Base-by-base conservation (phyloP, 2,888 invertebrate species). In the Agrochola macilenta region DNA sequence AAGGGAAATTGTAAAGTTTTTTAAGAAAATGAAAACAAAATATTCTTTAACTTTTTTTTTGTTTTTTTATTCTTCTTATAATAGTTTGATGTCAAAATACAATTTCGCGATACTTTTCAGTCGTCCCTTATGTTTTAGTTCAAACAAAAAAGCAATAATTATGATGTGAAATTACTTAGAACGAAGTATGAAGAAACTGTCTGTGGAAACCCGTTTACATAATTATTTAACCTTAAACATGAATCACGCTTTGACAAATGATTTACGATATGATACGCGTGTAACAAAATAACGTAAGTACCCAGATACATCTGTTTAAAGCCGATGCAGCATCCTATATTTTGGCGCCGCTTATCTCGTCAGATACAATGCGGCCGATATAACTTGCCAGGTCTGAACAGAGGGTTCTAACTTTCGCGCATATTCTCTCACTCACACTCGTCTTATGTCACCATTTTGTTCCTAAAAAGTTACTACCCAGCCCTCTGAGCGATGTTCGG, bases 1-100 rank as follows among this genome's bases (percentile, higher is more conserved):
- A 58, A 39, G 23, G 14, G 17, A 58, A 78, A 54, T 74, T 35
- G 9, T 35, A 79, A 80, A 49, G 14, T 39, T 30, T 49, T 26
- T 1, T 20, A 26, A 60, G 30, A 20, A 64, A 26, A 54, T 46
- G 0, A 35, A 35, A 35, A 35, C 1, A 35, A 17, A 26, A n/a
- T 26, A 1, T 1, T 7, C 52, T 49, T 66, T 54, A 1, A 30
- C 30, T 20, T n/a, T n/a, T n/a, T n/a, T n/a, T n/a, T n/a, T n/a
- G n/a, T n/a, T n/a, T n/a, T n/a, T n/a, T n/a, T n/a, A n/a, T n/a
- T n/a, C n/a, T n/a, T n/a, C n/a, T n/a, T n/a, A n/a, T n/a, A 46
- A 46, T 57, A 49, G 17, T 60, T 61, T 46, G 7, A 9, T 65
- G 14, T 39, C 7, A 30, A 26, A 69, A 81, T 26, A 12, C 23